Evolutionary conservation across 2,113 vertebrate species (phyloP).

Genomic region (Pedetes capensis): DNA sequence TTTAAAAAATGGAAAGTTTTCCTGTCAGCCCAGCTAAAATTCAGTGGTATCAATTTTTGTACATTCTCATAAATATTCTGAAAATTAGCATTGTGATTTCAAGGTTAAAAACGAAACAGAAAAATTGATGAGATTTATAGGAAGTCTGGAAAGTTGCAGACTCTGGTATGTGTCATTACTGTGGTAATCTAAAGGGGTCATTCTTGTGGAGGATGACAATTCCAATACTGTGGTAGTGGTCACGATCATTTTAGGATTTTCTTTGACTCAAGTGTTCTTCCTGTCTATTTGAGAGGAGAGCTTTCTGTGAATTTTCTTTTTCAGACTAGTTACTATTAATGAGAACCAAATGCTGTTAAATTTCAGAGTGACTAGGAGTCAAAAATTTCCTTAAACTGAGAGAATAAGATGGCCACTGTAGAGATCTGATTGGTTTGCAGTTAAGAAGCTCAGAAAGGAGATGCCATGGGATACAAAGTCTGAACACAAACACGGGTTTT

Average conservation of each 20-base stretch:
- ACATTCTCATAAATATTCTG: conserved; percentile 47
- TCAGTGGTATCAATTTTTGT: conserved; percentile 1
- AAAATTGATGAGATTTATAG: conserved; percentile 61
- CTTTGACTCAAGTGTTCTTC: conserved; percentile 58
- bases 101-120: conserved; percentile 61
- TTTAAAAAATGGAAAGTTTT: conserved; percentile 52
- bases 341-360: conserved; percentile 53
- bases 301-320: conserved; percentile 72
- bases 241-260: conserved; percentile 56
- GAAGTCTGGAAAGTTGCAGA: conserved; percentile 31
- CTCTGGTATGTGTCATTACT: conserved; percentile 48
- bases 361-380: conserved; percentile 20
- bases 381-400: conserved; percentile 40
- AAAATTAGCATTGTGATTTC: conserved; percentile 65
- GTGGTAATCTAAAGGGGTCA: conserved; percentile 45
- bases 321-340: conserved; percentile 53
- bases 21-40: conserved; percentile 44
- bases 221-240: not conserved
- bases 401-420: conserved; percentile 10
- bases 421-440: not conserved
- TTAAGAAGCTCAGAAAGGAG: not conserved
- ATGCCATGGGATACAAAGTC: not conserved
- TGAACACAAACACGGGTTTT: not conserved
- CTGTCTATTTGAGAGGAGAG: conserved; percentile 65
- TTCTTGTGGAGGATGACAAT: conserved; percentile 46